These are phyloP conservation scores for Iguana delicatissima DNA, from an alignment of 2,797 vertebrate genomes.

Conservation along the genomic window DNA sequence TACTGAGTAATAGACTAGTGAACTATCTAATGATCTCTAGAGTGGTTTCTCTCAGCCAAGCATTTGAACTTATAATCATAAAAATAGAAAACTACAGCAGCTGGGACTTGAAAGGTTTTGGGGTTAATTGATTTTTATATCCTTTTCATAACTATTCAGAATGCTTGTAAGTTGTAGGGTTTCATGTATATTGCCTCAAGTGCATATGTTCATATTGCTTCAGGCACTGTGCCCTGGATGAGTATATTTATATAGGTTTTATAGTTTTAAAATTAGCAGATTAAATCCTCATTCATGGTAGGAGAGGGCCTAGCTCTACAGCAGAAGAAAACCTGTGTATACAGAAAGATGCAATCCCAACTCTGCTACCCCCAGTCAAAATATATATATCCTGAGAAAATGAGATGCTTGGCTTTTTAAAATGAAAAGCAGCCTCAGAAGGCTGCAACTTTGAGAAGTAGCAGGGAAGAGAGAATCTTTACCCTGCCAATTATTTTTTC, in stretches of 20 bases:
- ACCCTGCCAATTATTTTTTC: neutral
- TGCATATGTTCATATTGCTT: neutral
- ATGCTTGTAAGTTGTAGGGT: neutral
- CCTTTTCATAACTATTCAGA: neutral
- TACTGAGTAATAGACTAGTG: fast-evolving
- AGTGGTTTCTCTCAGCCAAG: neutral
- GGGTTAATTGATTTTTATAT: conserved; percentile 7
- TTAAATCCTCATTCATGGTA: too few relatives aligned
- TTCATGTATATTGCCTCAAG: neutral
- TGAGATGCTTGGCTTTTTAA: too few relatives aligned
- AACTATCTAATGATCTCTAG: conserved; percentile 29
- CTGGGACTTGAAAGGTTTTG: neutral
- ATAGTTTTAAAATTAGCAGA: too few relatives aligned
- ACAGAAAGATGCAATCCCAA: too few relatives aligned
- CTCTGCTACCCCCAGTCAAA: too few relatives aligned
- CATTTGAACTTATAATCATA: neutral
- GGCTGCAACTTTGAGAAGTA: neutral
- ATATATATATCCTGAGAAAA: too few relatives aligned
- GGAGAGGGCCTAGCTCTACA: too few relatives aligned
- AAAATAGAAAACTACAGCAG: neutral
- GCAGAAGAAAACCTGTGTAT: too few relatives aligned
- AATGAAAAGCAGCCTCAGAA: neutral
- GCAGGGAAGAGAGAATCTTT: neutral
- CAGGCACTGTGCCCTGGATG: neutral
- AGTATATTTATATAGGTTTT: neutral